phyloP scores from a whole-genome alignment of 1,140 invertebrate genomes.

The Zophobas morio region DNA sequence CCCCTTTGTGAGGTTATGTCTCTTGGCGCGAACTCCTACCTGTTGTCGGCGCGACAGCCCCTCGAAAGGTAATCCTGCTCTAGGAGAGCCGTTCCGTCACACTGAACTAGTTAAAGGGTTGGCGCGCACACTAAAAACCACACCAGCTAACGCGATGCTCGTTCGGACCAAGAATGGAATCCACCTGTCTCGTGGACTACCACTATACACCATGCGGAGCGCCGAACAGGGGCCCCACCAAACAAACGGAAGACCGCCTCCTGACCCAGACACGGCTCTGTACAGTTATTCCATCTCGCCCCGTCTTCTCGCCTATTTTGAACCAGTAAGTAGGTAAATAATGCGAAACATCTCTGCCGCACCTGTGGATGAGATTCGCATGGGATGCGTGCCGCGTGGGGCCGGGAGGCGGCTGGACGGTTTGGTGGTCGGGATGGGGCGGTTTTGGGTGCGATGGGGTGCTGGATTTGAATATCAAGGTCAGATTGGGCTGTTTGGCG shows the following conservation, averaged over 20 bases:
- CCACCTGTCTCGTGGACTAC: conserved; percentile 72
- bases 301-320: conserved; percentile 57
- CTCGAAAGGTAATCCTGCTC: conserved; percentile 45
- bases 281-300: conserved; percentile 69
- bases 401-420: neutral
- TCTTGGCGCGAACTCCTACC: conserved; percentile 1
- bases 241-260: conserved; percentile 68
- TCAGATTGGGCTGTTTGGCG: too few relatives aligned
- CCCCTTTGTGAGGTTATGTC: too few relatives aligned
- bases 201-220: conserved; percentile 63
- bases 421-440: too few relatives aligned
- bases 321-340: conserved; percentile 61
- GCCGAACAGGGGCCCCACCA: conserved; percentile 53
- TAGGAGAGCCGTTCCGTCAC: conserved; percentile 18
- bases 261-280: conserved; percentile 73
- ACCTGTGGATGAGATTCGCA: conserved; percentile 49
- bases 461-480: too few relatives aligned
- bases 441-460: too few relatives aligned
- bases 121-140: conserved; percentile 30
- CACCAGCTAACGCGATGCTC: conserved; percentile 53
- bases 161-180: conserved; percentile 69
- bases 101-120: conserved; percentile 40
- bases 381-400: neutral
- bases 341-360: conserved; percentile 59
- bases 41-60: neutral